These are phyloP conservation scores for Hyphantria cunea DNA, from an alignment of 1,140 invertebrate species.

Conservation along the genomic window DNA sequence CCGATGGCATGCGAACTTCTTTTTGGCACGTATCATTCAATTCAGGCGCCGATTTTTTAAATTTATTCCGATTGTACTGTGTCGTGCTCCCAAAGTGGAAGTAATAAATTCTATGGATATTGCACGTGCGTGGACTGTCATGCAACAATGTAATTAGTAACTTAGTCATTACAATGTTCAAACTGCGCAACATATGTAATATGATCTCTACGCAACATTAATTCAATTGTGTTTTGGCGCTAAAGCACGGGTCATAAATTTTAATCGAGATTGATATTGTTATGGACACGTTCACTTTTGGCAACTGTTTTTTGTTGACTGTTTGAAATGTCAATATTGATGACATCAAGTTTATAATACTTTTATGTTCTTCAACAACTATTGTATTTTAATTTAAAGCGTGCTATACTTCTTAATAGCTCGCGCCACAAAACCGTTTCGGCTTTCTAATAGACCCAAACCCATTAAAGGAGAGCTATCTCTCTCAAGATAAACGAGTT, in stretches of 20 bases:
- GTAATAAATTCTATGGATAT: not conserved
- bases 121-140: conserved; percentile 26
- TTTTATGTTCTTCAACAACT: conserved; percentile 8
- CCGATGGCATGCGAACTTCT: conserved; percentile 54
- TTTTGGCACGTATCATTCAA: conserved; percentile 59
- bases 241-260: conserved; percentile 20
- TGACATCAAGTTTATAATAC: conserved; percentile 9
- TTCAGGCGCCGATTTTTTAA: conserved; percentile 47
- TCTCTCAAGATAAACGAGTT: conserved; percentile 50
- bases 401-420: conserved; percentile 10
- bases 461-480: conserved; percentile 45
- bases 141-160: conserved; percentile 11
- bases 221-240: conserved; percentile 36
- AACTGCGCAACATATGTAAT: conserved; percentile 33
- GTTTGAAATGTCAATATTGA: not conserved
- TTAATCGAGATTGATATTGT: conserved; percentile 35
- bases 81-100: not conserved
- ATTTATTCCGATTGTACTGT: not conserved
- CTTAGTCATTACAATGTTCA: conserved; percentile 24
- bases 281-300: conserved; percentile 39
- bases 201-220: conserved; percentile 37
- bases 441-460: conserved; percentile 36
- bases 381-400: conserved; percentile 7
- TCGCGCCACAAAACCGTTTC: conserved; percentile 3
- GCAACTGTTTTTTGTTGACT: conserved; percentile 24